Evolutionary conservation across 2,888 invertebrate species (phyloP).

Genomic region (Aphrophora alni): DNA sequence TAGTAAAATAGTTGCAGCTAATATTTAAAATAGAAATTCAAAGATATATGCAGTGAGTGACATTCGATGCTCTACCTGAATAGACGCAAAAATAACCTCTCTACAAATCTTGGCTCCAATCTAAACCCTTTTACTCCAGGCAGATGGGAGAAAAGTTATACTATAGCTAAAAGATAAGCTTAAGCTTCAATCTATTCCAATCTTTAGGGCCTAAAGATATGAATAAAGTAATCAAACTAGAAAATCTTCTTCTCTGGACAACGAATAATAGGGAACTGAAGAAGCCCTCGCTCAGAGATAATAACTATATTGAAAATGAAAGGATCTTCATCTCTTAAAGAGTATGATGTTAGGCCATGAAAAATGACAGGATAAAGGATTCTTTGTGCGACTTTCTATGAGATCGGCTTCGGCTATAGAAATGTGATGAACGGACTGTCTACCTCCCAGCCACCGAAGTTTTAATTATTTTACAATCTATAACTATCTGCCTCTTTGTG

Average conservation of each 20-base stretch:
- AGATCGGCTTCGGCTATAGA: constrained; percentile 2
- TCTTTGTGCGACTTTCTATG: constrained; percentile 30
- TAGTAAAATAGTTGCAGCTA: background rate
- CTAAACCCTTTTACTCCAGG: background rate
- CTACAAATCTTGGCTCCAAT: background rate
- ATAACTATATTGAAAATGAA: constrained; percentile 38
- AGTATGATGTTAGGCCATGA: constrained; percentile 22
- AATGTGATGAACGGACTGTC: background rate
- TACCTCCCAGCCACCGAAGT: background rate
- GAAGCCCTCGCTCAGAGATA: constrained; percentile 20
- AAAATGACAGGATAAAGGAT: constrained; percentile 35
- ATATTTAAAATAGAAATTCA: background rate
- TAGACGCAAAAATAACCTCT: background rate
- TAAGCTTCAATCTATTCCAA: background rate
- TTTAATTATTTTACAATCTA: background rate
- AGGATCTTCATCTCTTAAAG: constrained; percentile 30
- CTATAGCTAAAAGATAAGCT: background rate
- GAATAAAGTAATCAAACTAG: constrained; percentile 17
- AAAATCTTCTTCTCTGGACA: constrained; percentile 20
- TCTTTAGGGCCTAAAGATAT: constrained; percentile 24
- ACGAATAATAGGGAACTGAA: background rate
- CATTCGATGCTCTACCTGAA: background rate
- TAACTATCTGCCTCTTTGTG: background rate
- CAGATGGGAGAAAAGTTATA: background rate
- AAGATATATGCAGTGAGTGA: background rate